Percentiles rank a stretch among this genome's conserved stretches.
Evolutionary conservation across 2,113 vertebrate genomes (phyloP).

Genomic region (Amblyopsis rosae): DNA sequence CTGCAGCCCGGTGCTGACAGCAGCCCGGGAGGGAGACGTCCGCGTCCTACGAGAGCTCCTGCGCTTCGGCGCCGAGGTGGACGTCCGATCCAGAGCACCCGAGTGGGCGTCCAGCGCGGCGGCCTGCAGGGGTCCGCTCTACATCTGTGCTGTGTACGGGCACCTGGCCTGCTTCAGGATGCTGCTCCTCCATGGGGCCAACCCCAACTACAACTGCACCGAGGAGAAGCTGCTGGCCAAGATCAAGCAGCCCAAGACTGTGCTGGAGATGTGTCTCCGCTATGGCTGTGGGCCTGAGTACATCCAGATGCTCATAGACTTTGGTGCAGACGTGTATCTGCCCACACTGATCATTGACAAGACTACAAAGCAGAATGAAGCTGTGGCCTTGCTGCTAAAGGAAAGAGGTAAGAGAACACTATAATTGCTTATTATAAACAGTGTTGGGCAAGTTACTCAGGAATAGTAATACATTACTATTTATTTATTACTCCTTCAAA

Average conservation of each 20-base stretch:
- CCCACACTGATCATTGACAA: constrained; percentile 72
- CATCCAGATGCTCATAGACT: constrained; percentile 88
- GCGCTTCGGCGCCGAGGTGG: constrained; percentile 80
- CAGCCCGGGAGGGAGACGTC: constrained; percentile 82
- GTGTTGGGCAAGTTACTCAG: too few relatives aligned
- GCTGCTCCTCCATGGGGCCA: constrained; percentile 86
- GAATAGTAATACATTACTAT: too few relatives aligned
- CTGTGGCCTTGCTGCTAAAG: constrained; percentile 80
- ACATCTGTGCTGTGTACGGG: constrained; percentile 86
- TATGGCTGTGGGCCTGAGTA: constrained; percentile 84
- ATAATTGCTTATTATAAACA: neutral
- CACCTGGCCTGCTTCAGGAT: constrained; percentile 89
- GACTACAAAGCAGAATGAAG: constrained; percentile 73
- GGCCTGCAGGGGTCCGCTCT: constrained; percentile 87
- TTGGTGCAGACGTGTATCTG: constrained; percentile 90
- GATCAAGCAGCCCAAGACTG: constrained; percentile 83
- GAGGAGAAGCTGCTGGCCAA: constrained; percentile 78
- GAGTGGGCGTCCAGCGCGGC: constrained; percentile 83
- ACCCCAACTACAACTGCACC: constrained; percentile 91
- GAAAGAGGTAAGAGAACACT: constrained; percentile 82
- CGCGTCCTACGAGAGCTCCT: constrained; percentile 84
- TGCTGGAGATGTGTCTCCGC: constrained; percentile 87
- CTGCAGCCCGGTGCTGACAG: constrained; percentile 86
- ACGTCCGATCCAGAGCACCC: constrained; percentile 82
- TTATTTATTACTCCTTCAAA: too few relatives aligned